Evolutionary conservation across 2,113 vertebrate genomes (phyloP).

Genomic region (Chrysemys picta): DNA sequence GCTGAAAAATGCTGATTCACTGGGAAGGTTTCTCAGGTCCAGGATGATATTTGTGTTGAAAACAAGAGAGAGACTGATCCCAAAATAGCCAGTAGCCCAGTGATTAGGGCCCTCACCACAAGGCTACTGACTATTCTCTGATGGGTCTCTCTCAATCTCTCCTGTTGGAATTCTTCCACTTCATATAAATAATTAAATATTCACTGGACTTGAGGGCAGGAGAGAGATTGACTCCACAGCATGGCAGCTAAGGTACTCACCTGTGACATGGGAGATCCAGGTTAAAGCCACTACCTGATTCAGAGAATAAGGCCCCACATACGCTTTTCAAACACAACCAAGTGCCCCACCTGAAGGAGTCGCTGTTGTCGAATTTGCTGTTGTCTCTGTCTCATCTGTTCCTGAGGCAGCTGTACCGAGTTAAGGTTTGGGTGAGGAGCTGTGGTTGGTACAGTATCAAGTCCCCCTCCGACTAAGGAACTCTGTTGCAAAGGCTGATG

Average conservation of each 20-base stretch:
- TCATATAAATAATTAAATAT: not conserved
- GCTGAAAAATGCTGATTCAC: not conserved
- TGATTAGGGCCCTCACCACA: not conserved
- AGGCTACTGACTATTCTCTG: not conserved
- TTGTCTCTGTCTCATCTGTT: slow-evolving; percentile 73
- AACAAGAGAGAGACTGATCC: not conserved
- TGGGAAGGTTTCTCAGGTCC: not conserved
- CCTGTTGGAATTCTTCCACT: not conserved
- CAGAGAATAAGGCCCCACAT: not conserved
- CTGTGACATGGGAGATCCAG: not conserved
- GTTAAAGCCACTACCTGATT: not conserved
- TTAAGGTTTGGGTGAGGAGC: slow-evolving; percentile 55
- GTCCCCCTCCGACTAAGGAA: slow-evolving; percentile 59
- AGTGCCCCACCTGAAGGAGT: slow-evolving; percentile 76
- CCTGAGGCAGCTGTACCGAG: slow-evolving; percentile 63
- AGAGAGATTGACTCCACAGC: not conserved
- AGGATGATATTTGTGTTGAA: not conserved
- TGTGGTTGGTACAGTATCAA: slow-evolving; percentile 58
- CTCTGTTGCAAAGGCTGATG: slow-evolving; percentile 79
- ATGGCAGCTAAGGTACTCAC: not conserved
- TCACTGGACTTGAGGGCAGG: not conserved
- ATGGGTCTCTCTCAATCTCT: not conserved
- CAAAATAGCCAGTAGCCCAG: not conserved
- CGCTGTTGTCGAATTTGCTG: slow-evolving; percentile 75
- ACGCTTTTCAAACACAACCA: accelerated